Base-by-base conservation (phyloP, 2,888 invertebrate species). In the Rotaria socialis region DNA sequence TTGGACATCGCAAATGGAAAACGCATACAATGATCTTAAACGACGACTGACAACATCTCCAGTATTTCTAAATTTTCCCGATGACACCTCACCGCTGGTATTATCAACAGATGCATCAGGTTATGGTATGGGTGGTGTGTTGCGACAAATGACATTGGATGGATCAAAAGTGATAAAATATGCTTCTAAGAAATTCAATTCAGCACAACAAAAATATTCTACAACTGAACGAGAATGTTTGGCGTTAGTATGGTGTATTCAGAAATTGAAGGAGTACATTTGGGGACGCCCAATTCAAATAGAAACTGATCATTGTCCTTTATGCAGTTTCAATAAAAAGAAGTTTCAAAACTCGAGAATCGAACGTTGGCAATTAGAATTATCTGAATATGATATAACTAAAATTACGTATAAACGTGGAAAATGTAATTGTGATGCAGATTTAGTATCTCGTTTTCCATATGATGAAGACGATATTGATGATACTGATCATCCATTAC, bases 211-310 rank as follows among this genome's bases (percentile, higher is more conserved):
- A n/a, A 74, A 52, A 16, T 85, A 85, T 24, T 74, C 85, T 11
- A 85, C 80, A 47, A 85, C 74, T 16, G 85, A 85, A 52, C 74
- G 47, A 74, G 85, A 85, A 80, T 50, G 74, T 7, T 43, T 85
- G 55, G 50, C 74, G 35, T 41, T 74, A 27, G 74, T 85, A 43
- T 67, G 74, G 74, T 47, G 74, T 27, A 85, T 80, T 67, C 24
- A 74, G 3, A 43, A 85, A 8, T 74, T 75, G 19, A 43, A 80
- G n/a, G n/a, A 80, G 16, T 35, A 55, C 24, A 24, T 85, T 19
- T 75, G 27, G n/a, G 85, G 85, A 52, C 22, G 67, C 22, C n/a
- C 74, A 24, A 67, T 85, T 24, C 47, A 67, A 6, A 24, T 55
- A 22, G 60, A 50, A 14, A 55, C 85, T n/a, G 86, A 86, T 58